These are phyloP conservation scores for Xiphophorus hellerii DNA, from an alignment of 2,113 vertebrate genomes.

Conservation along the genomic window DNA sequence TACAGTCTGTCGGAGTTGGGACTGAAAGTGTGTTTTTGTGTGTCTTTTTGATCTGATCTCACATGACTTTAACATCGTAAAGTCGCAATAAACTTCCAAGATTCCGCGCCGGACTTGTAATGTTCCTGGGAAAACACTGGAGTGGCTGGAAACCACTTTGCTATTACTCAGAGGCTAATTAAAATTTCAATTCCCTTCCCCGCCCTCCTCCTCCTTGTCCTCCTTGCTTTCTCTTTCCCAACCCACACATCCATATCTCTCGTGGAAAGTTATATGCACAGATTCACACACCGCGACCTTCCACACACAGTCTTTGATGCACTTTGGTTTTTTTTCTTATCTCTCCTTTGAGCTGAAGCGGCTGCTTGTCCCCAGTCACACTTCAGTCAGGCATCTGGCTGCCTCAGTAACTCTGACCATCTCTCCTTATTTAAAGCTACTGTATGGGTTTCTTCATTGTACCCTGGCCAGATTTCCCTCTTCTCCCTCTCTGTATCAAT, in stretches of 20 bases:
- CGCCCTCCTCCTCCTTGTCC: slow-evolving; percentile 5
- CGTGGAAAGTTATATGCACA: slow-evolving; percentile 22
- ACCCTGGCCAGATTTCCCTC: slow-evolving; percentile 48
- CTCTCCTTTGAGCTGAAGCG: slow-evolving; percentile 30
- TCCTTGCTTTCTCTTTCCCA: slow-evolving; percentile 20
- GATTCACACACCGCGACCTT: slow-evolving; percentile 11
- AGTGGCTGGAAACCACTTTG: slow-evolving; percentile 22
- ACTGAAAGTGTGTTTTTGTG: background rate
- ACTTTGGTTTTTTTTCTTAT: slow-evolving; percentile 33
- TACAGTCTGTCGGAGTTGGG: background rate
- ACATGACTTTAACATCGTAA: slow-evolving; percentile 16
- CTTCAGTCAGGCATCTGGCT: slow-evolving; percentile 46
- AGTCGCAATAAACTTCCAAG: background rate
- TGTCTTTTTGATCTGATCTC: slow-evolving; percentile 35
- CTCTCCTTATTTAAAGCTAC: slow-evolving; percentile 71
- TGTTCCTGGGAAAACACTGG: slow-evolving; percentile 29
- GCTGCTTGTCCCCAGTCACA: slow-evolving; percentile 20
- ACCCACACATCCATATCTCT: slow-evolving; percentile 35
- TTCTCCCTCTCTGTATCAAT: slow-evolving; percentile 65
- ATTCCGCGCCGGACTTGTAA: background rate
- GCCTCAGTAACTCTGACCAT: slow-evolving; percentile 20
- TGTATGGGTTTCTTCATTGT: slow-evolving; percentile 65
- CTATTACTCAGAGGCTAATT: slow-evolving; percentile 61
- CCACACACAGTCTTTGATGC: slow-evolving; percentile 12
- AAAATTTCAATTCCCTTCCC: slow-evolving; percentile 29